Percentiles rank a stretch among this genome's conserved stretches.
phyloP scores from a whole-genome alignment of 1,140 invertebrate species.

The Varroa destructor region DNA sequence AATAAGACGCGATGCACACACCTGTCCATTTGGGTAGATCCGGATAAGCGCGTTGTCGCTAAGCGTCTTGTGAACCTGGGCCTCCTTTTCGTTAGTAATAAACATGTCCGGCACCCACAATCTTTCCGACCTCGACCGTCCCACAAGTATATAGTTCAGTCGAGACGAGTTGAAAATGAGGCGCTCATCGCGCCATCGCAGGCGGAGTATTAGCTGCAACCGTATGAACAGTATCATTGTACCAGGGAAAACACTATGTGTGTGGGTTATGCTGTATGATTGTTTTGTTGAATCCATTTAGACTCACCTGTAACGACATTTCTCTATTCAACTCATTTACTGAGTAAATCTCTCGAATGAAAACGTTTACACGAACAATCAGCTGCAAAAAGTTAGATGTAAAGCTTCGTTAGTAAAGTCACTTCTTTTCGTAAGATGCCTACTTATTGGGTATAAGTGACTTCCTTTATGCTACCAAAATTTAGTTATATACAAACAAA shows the following conservation, averaged over 20 bases:
- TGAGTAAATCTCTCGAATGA: conserved; percentile 18
- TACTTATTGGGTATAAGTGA: no score
- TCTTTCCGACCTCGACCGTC: not conserved
- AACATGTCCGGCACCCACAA: not conserved
- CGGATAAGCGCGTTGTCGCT: not conserved
- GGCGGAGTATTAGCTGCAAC: conserved; percentile 6
- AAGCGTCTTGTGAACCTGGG: not conserved
- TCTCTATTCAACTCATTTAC: conserved; percentile 7
- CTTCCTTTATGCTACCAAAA: no score
- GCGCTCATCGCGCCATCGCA: not conserved
- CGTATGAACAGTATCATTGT: no score
- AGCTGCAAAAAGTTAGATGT: not conserved
- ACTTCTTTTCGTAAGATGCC: no score
- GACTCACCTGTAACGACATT: conserved; percentile 1
- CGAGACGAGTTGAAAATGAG: conserved; percentile 11
- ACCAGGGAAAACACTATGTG: no score
- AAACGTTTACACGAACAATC: conserved; percentile 1
- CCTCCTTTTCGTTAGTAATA: conserved; percentile 20
- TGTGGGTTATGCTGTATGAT: no score
- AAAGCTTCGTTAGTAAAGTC: no score
- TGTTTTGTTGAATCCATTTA: not conserved
- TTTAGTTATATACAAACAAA: no score
- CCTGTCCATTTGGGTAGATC: conserved; percentile 22
- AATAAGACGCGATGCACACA: not conserved
- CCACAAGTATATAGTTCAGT: not conserved